A percentile compares a stretch with the other conserved stretches of the same genome.
These are phyloP conservation scores for Mastigias papua DNA, from an alignment of 30 jellyfish, hydroid and myxozoan species.

Conservation along the genomic window DNA sequence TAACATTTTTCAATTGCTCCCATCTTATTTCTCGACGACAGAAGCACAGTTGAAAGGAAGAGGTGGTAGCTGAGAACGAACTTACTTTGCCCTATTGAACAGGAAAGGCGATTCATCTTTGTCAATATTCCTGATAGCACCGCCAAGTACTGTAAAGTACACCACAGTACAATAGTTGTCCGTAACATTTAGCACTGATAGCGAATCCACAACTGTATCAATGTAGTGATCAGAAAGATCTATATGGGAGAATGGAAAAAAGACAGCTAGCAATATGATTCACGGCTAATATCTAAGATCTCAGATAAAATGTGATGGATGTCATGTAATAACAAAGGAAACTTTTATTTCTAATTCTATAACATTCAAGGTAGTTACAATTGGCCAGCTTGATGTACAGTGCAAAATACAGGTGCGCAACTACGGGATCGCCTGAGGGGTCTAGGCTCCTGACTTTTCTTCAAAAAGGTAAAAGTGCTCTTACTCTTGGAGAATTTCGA, in stretches of 20 bases:
- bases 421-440: too few species aligned
- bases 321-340: too few species aligned
- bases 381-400: too few species aligned
- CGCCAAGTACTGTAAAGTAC: constrained; percentile 63
- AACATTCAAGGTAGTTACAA: too few species aligned
- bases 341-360: too few species aligned
- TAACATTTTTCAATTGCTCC: background rate
- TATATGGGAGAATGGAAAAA: background rate
- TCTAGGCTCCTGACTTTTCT: too few species aligned
- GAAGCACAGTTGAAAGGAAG: background rate
- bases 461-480: too few species aligned
- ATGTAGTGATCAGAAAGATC: constrained; percentile 65
- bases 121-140: constrained; percentile 63
- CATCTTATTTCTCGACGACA: background rate
- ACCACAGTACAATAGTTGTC: constrained; percentile 60
- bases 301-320: too few species aligned
- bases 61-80: background rate
- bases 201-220: constrained; percentile 49
- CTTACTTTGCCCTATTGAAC: constrained; percentile 67
- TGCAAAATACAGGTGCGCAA: too few species aligned
- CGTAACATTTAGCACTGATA: constrained; percentile 51
- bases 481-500: too few species aligned
- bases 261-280: too few species aligned
- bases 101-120: constrained; percentile 68
- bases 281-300: too few species aligned